Conservation (phyloP, 2,113 vertebrate species). For the Corydoras maculifer region DNA sequence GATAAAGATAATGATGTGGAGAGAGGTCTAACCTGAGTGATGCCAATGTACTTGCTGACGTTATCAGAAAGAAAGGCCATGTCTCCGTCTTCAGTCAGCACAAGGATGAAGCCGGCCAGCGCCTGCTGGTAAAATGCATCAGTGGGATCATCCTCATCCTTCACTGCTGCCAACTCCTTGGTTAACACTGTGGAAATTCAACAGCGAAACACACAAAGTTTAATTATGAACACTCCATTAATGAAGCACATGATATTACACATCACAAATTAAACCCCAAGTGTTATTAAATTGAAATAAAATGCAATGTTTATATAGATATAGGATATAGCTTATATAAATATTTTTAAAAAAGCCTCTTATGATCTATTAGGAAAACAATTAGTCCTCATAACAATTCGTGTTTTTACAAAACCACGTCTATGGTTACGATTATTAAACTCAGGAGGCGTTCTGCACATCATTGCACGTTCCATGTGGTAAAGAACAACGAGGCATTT, state of each 20-base stretch:
- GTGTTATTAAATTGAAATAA: no score
- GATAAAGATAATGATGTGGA: no score
- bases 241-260: not conserved
- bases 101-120: conserved; percentile 79
- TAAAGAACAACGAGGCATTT: not conserved
- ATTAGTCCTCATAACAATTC: no score
- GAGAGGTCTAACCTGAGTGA: conserved; percentile 69
- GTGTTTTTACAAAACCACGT: no score
- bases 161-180: conserved; percentile 1
- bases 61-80: conserved; percentile 82
- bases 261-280: no score
- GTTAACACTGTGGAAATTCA: conserved; percentile 13
- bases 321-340: no score
- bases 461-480: not conserved
- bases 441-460: no score
- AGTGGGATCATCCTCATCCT: conserved; percentile 56
- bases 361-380: no score
- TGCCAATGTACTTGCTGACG: conserved; percentile 78
- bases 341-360: no score
- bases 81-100: conserved; percentile 78
- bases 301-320: no score
- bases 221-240: not conserved
- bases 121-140: conserved; percentile 74
- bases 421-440: no score
- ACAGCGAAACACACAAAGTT: not conserved